Evolutionary conservation across 2,888 invertebrate genomes (phyloP).

Genomic region (Melipona bicolor): DNA sequence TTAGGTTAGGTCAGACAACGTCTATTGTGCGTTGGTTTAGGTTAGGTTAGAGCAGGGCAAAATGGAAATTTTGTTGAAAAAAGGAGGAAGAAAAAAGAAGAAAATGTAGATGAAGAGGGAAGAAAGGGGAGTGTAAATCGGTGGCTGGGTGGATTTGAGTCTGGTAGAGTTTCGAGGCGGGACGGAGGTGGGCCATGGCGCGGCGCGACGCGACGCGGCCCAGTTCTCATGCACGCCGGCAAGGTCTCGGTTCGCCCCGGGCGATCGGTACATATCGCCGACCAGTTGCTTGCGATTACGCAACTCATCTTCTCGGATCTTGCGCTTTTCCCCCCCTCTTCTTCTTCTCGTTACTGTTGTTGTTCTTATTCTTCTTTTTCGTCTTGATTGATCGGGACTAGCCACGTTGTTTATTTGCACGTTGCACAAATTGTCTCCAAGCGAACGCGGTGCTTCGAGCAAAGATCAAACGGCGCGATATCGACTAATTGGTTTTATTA

Average conservation of each 20-base stretch:
- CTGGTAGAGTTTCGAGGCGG: constrained; percentile 54
- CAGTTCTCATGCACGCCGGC: constrained; percentile 82
- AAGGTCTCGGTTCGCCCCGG: constrained; percentile 80
- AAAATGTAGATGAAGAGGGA: too few relatives aligned
- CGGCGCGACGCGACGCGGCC: constrained; percentile 77
- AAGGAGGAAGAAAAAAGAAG: too few relatives aligned
- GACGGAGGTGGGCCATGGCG: constrained; percentile 52
- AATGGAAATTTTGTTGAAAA: too few relatives aligned
- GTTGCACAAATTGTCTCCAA: constrained; percentile 38
- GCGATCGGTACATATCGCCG: constrained; percentile 75
- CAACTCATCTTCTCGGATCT: constrained; percentile 70
- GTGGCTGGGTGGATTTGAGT: constrained; percentile 69
- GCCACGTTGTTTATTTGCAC: neutral
- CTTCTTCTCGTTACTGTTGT: neutral
- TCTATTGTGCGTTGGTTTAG: too few relatives aligned
- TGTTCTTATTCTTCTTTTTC: constrained; percentile 13
- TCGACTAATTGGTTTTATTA: constrained; percentile 57
- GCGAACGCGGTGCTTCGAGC: constrained; percentile 9
- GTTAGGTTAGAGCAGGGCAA: too few relatives aligned
- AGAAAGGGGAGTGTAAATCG: neutral
- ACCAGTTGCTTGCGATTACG: constrained; percentile 76
- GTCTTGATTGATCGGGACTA: neutral
- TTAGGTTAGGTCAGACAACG: too few relatives aligned
- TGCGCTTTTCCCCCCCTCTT: constrained; percentile 61
- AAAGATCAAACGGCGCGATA: constrained; percentile 37